Percentiles rank a stretch among this genome's conserved stretches.
Conservation (phyloP, 1,140 invertebrate genomes). For the Mactra quadrangularis region DNA sequence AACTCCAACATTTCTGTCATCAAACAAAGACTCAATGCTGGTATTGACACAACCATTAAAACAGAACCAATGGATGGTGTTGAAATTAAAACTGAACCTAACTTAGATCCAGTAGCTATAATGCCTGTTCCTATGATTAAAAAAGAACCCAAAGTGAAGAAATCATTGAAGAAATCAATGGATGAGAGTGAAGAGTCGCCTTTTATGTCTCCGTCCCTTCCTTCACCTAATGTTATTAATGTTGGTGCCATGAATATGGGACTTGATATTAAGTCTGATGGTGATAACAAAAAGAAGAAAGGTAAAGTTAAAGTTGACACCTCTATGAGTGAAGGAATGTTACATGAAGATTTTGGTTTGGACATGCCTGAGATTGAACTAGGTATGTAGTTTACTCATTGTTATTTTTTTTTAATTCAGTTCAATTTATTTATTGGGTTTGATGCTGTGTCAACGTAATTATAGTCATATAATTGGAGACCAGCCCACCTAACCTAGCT, state of each 20-base stretch:
- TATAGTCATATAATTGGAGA: too few species aligned
- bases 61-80: background rate
- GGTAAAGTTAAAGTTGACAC: background rate
- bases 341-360: conserved; percentile 49
- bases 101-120: background rate
- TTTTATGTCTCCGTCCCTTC: background rate
- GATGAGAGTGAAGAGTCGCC: background rate
- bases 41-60: background rate
- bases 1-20: conserved; percentile 14
- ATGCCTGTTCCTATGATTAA: background rate
- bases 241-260: conserved; percentile 48
- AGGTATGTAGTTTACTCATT: conserved; percentile 12
- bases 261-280: conserved; percentile 23
- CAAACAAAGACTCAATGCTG: conserved; percentile 24
- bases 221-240: conserved; percentile 45
- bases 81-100: background rate
- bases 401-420: too few species aligned
- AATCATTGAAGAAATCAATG: background rate
- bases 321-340: conserved; percentile 37
- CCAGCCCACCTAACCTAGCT: too few species aligned
- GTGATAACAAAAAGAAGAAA: conserved; percentile 22
- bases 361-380: conserved; percentile 50
- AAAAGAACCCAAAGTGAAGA: conserved; percentile 2
- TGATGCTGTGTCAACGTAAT: too few species aligned
- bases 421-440: too few species aligned